Evolutionary conservation across 2,888 invertebrate genomes (phyloP).

Genomic region (Athripsodes cinereus): DNA sequence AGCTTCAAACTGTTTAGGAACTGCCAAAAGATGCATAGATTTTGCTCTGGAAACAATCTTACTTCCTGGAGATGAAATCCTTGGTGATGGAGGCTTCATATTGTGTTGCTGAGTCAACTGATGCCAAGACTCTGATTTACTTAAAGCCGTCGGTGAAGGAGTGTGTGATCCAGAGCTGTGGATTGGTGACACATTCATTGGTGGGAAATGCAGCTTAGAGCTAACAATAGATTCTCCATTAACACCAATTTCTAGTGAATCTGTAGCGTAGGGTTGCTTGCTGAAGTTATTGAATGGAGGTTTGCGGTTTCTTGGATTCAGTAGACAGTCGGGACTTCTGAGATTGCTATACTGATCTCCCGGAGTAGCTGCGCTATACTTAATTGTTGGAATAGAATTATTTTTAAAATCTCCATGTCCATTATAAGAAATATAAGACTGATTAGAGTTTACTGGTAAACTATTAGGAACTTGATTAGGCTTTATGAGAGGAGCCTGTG

Average conservation of each 20-base stretch:
- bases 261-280: slow-evolving; percentile 30
- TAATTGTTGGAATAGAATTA: slow-evolving; percentile 19
- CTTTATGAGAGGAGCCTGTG: slow-evolving; percentile 10
- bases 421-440: slow-evolving; percentile 3
- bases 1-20: slow-evolving; percentile 78
- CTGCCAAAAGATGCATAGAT: slow-evolving; percentile 66
- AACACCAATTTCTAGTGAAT: slow-evolving; percentile 35
- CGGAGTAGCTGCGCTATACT: slow-evolving; percentile 20
- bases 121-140: slow-evolving; percentile 78
- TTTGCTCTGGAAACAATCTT: slow-evolving; percentile 54
- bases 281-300: slow-evolving; percentile 4
- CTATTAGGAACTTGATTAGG: slow-evolving; percentile 5
- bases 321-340: slow-evolving; percentile 5
- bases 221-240: slow-evolving; percentile 39
- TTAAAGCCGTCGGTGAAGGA: slow-evolving; percentile 39
- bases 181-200: slow-evolving; percentile 22
- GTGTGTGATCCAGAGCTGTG: slow-evolving; percentile 25
- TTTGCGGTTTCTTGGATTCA: slow-evolving; percentile 1
- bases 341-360: slow-evolving; percentile 9
- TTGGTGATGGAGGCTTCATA: slow-evolving; percentile 37
- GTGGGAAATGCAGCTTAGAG: slow-evolving; percentile 25
- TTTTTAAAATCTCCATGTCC: neutral
- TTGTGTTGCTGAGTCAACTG: slow-evolving; percentile 51
- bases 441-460: neutral
- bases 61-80: slow-evolving; percentile 38